A percentile compares a stretch with the other conserved stretches of the same genome.
Conservation (phyloP, 64 coral and sea anemone genomes). For the Porites lutea region DNA sequence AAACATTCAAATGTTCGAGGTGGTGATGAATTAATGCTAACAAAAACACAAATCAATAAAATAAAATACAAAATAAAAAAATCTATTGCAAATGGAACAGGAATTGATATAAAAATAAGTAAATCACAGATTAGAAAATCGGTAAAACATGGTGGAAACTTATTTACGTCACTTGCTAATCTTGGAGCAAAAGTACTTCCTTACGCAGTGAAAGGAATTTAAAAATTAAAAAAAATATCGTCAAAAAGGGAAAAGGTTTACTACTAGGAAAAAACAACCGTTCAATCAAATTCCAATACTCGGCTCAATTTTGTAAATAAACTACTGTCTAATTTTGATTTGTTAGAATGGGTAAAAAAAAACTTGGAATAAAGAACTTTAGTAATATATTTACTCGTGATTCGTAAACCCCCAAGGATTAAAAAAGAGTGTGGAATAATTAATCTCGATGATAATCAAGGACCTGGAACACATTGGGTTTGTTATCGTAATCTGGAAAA, state of each 20-base stretch:
- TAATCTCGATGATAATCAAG: conserved; percentile 35
- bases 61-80: no score
- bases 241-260: neutral
- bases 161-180: neutral
- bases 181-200: neutral
- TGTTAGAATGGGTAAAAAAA: conserved; percentile 17
- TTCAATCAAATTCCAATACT: no score
- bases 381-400: conserved; percentile 28
- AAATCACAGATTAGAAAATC: conserved; percentile 27
- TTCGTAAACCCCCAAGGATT: neutral
- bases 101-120: conserved; percentile 35
- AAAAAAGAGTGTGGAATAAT: conserved; percentile 62
- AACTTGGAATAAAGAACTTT: conserved; percentile 21
- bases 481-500: no score
- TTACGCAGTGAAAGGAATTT: neutral
- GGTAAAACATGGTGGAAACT: neutral
- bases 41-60: conserved; percentile 30
- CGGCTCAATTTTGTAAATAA: conserved; percentile 8
- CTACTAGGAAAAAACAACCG: conserved; percentile 28
- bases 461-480: conserved; percentile 42
- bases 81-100: conserved; percentile 12
- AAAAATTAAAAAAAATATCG: neutral
- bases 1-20: conserved; percentile 46
- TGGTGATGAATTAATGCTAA: neutral
- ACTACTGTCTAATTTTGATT: conserved; percentile 23